Conservation (phyloP, 2,113 vertebrate genomes). For the Clarias gariepinus region DNA sequence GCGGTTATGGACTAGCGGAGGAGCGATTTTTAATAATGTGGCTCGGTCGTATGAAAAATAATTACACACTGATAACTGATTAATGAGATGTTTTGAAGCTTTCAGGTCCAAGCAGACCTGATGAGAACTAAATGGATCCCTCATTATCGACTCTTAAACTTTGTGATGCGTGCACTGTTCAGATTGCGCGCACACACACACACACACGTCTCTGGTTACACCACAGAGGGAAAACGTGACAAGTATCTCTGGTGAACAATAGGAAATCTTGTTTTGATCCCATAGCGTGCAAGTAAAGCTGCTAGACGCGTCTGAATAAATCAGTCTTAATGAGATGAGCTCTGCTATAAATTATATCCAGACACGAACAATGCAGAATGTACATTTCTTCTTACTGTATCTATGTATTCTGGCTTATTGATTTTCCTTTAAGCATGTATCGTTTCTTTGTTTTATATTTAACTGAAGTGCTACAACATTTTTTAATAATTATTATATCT, state of each 20-base stretch:
- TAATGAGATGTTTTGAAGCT: slow-evolving; percentile 44
- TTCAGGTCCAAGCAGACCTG: slow-evolving; percentile 32
- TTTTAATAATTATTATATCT: background rate
- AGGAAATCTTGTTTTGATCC: slow-evolving; percentile 13
- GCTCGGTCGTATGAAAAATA: slow-evolving; percentile 41
- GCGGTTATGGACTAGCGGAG: slow-evolving; percentile 37
- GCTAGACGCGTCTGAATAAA: background rate
- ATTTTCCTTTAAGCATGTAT: background rate
- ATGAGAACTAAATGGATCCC: slow-evolving; percentile 37
- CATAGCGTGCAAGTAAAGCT: background rate
- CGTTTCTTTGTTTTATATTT: background rate
- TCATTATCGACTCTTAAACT: slow-evolving; percentile 27
- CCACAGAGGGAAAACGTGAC: background rate
- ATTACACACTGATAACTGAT: slow-evolving; percentile 49
- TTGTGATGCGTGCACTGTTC: background rate
- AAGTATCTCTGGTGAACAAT: background rate
- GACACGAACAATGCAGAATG: background rate
- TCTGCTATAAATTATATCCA: background rate
- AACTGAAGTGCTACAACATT: background rate
- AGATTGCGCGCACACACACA: background rate
- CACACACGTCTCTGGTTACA: background rate
- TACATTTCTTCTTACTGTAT: background rate
- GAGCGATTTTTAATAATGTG: slow-evolving; percentile 44
- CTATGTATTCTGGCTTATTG: background rate
- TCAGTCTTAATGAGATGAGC: background rate